These are phyloP conservation scores for Pissodes strobi DNA, from an alignment of 1,140 invertebrate genomes.

Conservation along the genomic window DNA sequence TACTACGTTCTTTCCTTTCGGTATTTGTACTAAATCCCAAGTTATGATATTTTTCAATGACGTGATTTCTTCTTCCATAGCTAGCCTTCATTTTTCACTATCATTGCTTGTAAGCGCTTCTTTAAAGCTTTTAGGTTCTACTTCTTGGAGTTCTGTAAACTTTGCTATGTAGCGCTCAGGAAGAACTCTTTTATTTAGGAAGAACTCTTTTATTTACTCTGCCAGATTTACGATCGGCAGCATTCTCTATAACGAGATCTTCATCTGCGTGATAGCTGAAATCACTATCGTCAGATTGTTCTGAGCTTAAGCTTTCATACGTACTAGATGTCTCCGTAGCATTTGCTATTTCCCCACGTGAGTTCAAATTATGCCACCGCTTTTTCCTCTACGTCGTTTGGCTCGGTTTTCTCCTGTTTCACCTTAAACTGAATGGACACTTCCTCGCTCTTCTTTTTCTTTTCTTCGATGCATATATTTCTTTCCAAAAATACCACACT, in stretches of 20 bases:
- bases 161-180: neutral
- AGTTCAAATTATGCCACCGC: neutral
- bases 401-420: neutral
- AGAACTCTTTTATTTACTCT: too few relatives aligned
- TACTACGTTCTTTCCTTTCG: too few relatives aligned
- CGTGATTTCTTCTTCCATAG: slow-evolving; percentile 2
- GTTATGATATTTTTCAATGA: neutral
- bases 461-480: neutral
- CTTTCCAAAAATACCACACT: too few relatives aligned
- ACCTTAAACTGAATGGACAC: neutral
- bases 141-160: neutral
- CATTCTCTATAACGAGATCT: neutral
- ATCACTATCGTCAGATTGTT: too few relatives aligned
- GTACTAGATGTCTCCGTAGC: neutral
- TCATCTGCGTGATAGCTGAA: neutral
- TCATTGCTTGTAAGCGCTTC: neutral
- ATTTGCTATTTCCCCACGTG: neutral
- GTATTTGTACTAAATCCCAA: neutral
- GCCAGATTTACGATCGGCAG: neutral
- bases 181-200: neutral
- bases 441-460: neutral
- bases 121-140: too few relatives aligned
- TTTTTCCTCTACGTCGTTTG: too few relatives aligned
- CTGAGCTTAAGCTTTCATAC: too few relatives aligned
- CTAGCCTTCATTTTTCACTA: too few relatives aligned